These are phyloP conservation scores for Orthosia gracilis DNA, from an alignment of 2,888 invertebrate genomes.

Conservation along the genomic window DNA sequence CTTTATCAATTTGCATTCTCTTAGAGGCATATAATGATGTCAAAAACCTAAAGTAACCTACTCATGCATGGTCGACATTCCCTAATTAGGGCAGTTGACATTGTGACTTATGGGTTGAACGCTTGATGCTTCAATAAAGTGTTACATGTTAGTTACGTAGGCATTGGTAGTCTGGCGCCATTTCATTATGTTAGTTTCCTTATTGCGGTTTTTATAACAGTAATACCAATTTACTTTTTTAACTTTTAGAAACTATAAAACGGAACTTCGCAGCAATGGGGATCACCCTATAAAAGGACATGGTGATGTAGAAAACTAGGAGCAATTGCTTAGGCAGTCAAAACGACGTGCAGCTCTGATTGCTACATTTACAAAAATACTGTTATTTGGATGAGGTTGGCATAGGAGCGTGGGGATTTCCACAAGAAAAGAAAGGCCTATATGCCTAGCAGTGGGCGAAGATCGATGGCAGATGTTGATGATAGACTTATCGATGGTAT, in stretches of 20 bases:
- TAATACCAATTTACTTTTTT: neutral
- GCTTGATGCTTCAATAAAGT: constrained; percentile 20
- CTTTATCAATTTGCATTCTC: constrained; percentile 17
- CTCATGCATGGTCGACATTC: constrained; percentile 2
- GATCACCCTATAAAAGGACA: no score
- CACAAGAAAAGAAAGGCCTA: no score
- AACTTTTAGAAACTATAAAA: neutral
- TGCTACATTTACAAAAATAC: neutral
- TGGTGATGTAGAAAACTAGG: neutral
- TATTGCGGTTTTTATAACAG: neutral
- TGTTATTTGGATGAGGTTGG: no score
- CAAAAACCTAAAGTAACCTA: constrained; percentile 40
- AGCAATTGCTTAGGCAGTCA: neutral
- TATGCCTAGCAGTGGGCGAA: no score
- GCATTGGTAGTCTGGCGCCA: neutral
- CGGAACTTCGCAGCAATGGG: no score
- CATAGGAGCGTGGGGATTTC: no score
- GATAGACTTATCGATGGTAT: neutral
- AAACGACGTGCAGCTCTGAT: neutral
- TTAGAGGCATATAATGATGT: constrained; percentile 23
- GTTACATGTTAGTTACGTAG: constrained; percentile 13
- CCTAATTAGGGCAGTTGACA: constrained; percentile 43
- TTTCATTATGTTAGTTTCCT: neutral
- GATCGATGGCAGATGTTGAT: no score
- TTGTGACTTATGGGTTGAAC: constrained; percentile 29